phyloP scores from a whole-genome alignment of 2,888 invertebrate species.

The Venustoraphidia nigricollis region DNA sequence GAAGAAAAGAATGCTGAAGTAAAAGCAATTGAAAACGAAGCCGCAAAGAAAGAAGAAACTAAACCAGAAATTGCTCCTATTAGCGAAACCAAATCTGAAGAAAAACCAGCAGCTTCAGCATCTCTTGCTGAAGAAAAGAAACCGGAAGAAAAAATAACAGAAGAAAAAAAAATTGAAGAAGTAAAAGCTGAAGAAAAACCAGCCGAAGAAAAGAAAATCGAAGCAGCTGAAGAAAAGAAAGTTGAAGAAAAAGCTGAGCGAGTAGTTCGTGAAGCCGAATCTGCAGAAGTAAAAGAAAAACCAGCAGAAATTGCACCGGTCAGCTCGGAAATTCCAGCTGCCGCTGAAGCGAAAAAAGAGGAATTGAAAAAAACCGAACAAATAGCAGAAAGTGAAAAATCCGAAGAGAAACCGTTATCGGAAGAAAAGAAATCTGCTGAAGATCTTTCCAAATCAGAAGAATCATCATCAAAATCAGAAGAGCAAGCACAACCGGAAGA shows the following conservation, averaged over 20 bases:
- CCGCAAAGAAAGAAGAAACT: neutral
- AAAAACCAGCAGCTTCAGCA: neutral
- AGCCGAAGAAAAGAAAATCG: neutral
- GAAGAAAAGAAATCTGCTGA: neutral
- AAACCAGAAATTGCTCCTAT: neutral
- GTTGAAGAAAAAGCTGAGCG: neutral
- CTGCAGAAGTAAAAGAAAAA: neutral
- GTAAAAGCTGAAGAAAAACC: neutral
- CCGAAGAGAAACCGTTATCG: neutral
- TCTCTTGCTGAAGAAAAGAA: conserved; percentile 1
- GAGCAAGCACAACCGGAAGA: conserved; percentile 1
- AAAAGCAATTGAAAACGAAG: neutral
- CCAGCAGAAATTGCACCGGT: neutral
- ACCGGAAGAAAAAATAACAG: neutral
- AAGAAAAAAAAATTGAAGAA: neutral
- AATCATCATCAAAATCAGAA: neutral
- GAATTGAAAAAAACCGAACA: neutral
- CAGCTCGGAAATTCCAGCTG: neutral
- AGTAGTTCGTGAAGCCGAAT: neutral
- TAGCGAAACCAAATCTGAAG: neutral
- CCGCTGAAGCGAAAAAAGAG: neutral
- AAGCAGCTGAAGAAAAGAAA: neutral
- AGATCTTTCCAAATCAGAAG: neutral
- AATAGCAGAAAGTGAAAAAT: neutral
- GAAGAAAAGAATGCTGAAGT: conserved; percentile 1